These are phyloP conservation scores for Telenomus remus DNA, from an alignment of 1,140 invertebrate genomes.

Conservation along the genomic window DNA sequence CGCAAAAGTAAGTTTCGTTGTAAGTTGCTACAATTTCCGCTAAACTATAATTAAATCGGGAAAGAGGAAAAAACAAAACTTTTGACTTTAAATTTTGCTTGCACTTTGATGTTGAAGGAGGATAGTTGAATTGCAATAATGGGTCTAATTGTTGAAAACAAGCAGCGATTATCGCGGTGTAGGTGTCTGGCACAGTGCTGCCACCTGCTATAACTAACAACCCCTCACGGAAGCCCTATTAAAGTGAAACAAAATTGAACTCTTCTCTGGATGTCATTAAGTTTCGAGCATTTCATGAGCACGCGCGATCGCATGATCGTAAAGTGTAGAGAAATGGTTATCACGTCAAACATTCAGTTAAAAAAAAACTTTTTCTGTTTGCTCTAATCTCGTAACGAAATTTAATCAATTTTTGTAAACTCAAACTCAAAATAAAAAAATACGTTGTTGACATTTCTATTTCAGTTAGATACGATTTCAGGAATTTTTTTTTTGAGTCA, in stretches of 20 bases:
- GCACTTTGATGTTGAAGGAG: background rate
- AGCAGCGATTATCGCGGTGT: constrained; percentile 3
- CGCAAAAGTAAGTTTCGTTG: background rate
- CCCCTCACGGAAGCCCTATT: constrained; percentile 19
- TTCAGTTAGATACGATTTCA: no score
- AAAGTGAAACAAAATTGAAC: constrained; percentile 24
- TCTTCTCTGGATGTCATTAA: constrained; percentile 3
- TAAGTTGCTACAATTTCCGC: background rate
- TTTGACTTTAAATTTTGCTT: background rate
- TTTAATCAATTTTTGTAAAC: no score
- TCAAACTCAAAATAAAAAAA: no score
- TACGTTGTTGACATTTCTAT: no score
- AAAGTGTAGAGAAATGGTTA: constrained; percentile 13
- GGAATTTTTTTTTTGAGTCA: no score
- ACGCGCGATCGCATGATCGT: constrained; percentile 19
- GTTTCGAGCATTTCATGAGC: background rate
- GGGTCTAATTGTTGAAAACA: constrained; percentile 18
- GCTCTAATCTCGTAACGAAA: no score
- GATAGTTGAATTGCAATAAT: constrained; percentile 7
- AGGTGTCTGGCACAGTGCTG: background rate
- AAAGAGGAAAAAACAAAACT: background rate
- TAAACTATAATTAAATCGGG: background rate
- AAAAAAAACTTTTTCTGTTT: no score
- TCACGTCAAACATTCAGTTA: constrained; percentile 5
- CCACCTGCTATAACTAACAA: constrained; percentile 10